Evolutionary conservation across 2,113 vertebrate genomes (phyloP).

Genomic region (Syngnathoides biaculeatus): DNA sequence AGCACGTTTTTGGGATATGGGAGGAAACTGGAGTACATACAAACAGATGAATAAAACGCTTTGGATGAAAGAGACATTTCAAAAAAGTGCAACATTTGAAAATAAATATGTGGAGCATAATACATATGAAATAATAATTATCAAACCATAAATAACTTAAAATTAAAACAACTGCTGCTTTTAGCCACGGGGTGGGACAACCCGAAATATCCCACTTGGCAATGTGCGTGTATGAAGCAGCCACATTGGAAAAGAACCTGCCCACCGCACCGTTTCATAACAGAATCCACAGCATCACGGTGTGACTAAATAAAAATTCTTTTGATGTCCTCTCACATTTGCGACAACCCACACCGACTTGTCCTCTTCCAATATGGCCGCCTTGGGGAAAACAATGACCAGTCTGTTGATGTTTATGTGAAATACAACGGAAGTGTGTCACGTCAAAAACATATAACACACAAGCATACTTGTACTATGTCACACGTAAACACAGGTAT

Average conservation of each 20-base stretch:
- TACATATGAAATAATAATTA: neutral
- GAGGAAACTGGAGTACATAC: neutral
- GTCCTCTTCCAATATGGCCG: neutral
- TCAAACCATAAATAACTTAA: neutral
- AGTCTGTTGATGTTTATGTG: slow-evolving; percentile 21
- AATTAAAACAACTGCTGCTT: neutral
- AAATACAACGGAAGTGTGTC: slow-evolving; percentile 10
- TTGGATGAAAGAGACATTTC: slow-evolving; percentile 35
- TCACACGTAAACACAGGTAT: slow-evolving; percentile 47
- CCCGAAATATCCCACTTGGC: neutral
- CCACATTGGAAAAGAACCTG: neutral
- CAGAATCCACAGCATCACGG: neutral
- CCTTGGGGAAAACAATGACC: neutral
- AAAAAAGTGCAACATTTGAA: neutral
- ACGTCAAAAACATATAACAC: slow-evolving; percentile 39
- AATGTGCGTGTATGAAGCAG: neutral
- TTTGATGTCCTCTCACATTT: neutral
- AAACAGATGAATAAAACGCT: slow-evolving; percentile 24
- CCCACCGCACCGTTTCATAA: neutral
- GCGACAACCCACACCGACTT: neutral
- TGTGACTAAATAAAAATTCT: neutral
- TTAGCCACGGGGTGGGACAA: neutral
- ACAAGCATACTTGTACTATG: slow-evolving; percentile 28
- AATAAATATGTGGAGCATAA: slow-evolving; percentile 3
- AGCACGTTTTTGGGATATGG: too few species aligned